These are phyloP conservation scores for Tinea semifulvella DNA, from an alignment of 2,888 invertebrate genomes.

Conservation along the genomic window DNA sequence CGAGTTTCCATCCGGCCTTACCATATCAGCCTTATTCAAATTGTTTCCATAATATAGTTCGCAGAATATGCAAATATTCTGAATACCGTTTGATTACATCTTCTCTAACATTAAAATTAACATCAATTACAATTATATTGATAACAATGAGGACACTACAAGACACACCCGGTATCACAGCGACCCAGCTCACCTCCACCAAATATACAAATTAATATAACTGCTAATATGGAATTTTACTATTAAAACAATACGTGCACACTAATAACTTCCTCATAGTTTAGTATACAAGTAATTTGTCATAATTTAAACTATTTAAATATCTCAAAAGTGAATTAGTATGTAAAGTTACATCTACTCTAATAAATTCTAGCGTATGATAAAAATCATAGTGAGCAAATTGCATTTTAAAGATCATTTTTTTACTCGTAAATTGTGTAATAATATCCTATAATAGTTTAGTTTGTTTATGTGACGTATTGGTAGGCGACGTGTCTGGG, in stretches of 20 bases:
- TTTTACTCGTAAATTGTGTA: background rate
- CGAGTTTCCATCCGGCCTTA: background rate
- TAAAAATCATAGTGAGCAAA: conserved; percentile 14
- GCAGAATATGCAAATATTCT: conserved; percentile 11
- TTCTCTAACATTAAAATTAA: too few species aligned
- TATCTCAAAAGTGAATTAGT: too few species aligned
- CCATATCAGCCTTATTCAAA: conserved; percentile 27
- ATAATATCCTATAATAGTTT: background rate
- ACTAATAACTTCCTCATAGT: too few species aligned
- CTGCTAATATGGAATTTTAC: too few species aligned
- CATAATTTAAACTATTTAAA: too few species aligned
- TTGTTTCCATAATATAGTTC: conserved; percentile 23
- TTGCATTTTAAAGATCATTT: conserved; percentile 8
- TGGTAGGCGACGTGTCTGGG: conserved; percentile 63
- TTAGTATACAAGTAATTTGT: too few species aligned
- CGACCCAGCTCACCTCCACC: background rate
- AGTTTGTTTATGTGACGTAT: conserved; percentile 3
- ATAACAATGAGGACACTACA: background rate
- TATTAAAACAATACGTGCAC: too few species aligned
- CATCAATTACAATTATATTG: background rate
- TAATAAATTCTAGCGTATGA: too few species aligned
- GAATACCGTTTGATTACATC: background rate
- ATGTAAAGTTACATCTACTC: too few species aligned
- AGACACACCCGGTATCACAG: conserved; percentile 4
- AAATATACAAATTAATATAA: too few species aligned